Conservation (phyloP, 2,888 invertebrate genomes). For the Drosophila quasianomalipes region DNA sequence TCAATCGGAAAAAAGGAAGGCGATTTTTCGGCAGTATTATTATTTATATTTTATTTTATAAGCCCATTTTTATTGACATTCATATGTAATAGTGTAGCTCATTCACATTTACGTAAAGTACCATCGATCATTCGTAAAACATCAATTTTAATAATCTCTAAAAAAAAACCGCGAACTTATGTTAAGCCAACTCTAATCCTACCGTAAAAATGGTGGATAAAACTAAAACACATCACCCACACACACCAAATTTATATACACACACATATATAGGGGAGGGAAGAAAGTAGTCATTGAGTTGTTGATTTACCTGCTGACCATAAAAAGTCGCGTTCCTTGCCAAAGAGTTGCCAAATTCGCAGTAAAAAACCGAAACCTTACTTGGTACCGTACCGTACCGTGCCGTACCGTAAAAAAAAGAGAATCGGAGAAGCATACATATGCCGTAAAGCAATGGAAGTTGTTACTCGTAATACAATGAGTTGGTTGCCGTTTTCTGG, state of each 20-base stretch:
- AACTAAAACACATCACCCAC: slow-evolving; percentile 53
- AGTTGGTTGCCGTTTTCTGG: slow-evolving; percentile 47
- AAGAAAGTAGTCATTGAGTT: slow-evolving; percentile 39
- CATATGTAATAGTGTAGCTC: background rate
- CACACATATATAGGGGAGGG: slow-evolving; percentile 1
- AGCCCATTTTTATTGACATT: background rate
- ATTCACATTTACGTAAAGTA: slow-evolving; percentile 56
- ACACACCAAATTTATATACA: slow-evolving; percentile 7
- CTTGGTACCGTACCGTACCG: background rate
- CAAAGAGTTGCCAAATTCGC: slow-evolving; percentile 74
- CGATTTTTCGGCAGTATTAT: background rate
- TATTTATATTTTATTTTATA: background rate
- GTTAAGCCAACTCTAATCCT: slow-evolving; percentile 77
- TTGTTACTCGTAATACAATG: slow-evolving; percentile 60
- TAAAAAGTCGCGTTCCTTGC: slow-evolving; percentile 63
- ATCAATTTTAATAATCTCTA: slow-evolving; percentile 25
- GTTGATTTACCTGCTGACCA: slow-evolving; percentile 56
- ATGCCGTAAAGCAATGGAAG: slow-evolving; percentile 35
- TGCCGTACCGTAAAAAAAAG: slow-evolving; percentile 32
- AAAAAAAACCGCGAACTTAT: slow-evolving; percentile 68
- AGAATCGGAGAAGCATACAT: slow-evolving; percentile 9
- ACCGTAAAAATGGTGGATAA: slow-evolving; percentile 78
- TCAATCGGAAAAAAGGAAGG: background rate
- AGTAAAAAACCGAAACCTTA: slow-evolving; percentile 53
- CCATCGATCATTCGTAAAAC: slow-evolving; percentile 32